Conservation (phyloP, 2,797 vertebrate genomes). For the Pipistrellus kuhlii region DNA sequence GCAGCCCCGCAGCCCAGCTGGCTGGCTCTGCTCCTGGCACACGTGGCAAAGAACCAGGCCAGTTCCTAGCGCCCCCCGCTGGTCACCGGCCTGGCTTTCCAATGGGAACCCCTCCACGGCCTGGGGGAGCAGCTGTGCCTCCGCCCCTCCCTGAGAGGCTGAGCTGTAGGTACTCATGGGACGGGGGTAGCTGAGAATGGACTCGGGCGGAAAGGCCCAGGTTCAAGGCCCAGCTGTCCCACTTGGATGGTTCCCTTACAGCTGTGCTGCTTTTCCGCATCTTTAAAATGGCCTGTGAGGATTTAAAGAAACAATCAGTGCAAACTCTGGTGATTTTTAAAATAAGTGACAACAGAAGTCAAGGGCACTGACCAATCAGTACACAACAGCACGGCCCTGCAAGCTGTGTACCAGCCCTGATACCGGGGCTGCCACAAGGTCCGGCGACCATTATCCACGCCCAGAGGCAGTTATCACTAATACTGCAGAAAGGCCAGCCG, state of each 20-base stretch:
- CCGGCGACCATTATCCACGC: too few species aligned
- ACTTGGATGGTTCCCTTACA: neutral
- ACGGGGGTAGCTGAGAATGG: neutral
- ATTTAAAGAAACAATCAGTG: neutral
- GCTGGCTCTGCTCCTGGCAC: neutral
- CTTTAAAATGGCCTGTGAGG: neutral
- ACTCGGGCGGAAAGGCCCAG: neutral
- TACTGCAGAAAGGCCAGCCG: neutral
- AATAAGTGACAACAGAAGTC: neutral
- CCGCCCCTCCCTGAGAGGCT: neutral
- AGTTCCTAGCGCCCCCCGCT: conserved; percentile 7
- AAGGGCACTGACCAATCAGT: neutral
- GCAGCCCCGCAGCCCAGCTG: conserved; percentile 21
- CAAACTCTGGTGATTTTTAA: neutral
- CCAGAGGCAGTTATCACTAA: neutral
- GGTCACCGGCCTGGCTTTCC: neutral
- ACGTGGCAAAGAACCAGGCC: neutral
- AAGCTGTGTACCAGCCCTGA: neutral
- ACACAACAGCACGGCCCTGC: neutral
- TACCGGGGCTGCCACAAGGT: neutral
- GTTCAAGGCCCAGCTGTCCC: neutral
- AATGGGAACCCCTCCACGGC: neutral
- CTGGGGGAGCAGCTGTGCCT: neutral
- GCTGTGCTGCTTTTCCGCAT: neutral
- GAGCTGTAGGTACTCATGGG: neutral